Base-by-base conservation (phyloP, 1,140 invertebrate species). In the Charaxes varanes region DNA sequence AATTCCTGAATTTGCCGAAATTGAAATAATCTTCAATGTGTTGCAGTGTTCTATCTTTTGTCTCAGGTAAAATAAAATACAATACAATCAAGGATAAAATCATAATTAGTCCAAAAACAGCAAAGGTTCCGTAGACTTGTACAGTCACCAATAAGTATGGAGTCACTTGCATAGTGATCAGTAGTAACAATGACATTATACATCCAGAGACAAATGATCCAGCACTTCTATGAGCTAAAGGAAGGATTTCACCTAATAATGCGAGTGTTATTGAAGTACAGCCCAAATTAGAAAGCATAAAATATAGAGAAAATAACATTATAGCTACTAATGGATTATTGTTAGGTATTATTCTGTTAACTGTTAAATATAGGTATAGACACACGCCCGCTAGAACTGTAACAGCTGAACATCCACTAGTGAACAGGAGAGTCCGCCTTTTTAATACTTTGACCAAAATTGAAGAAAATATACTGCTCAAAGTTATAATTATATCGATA, bases 1-100 rank as follows among this genome's bases (percentile, higher is more conserved):
- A 23, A 10, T 63, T 34, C 12, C 19, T 59, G 19, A 60, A 68
- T 32, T 37, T 50, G 6, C 65, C 63, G 44, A 60, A 24, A 28
- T 64, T 65, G 18, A 79, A 70, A 24, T 59, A 71, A 12, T 79
- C 59, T 33, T 73, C 74, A 6, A 76, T 79, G 18, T 76, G 59
- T 19, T 79, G 71, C 21, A 74, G 42, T 2, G 70, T 74, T 32
- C 50, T 68, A 33, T 74, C 62, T 30, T 72, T 78, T 4, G 73
- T 74, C 33, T 78, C 73, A 3, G 73, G 73, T 2, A 78, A 21
- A 4, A 62, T 54, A 11, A 64, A 62, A 33, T 65, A 73, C 1
- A 78, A 19, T 7, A 35, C 41, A 2, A 53, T 2, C 1, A 80
- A 34, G 11, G 42, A 8, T 0, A 65, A 1, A 1, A 31, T 49